Evolutionary conservation across 2,113 vertebrate species (phyloP).

Genomic region (Oceanodroma tethys): DNA sequence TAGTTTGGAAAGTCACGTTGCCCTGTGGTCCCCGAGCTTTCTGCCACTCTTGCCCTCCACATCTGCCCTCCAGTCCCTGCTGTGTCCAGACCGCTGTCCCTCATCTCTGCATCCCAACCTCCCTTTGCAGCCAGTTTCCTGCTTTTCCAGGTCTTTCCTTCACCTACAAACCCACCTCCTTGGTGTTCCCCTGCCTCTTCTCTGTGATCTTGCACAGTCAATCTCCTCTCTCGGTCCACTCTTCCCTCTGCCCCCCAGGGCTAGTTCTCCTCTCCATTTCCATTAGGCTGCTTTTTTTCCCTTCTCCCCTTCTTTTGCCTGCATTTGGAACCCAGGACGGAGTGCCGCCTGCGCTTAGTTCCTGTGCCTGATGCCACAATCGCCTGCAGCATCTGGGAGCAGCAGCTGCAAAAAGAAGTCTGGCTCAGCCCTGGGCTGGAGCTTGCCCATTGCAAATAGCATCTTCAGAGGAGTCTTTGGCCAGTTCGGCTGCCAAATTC

Average conservation of each 20-base stretch:
- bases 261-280: neutral
- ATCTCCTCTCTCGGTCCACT: accelerated
- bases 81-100: neutral
- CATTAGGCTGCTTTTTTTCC: neutral
- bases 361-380: neutral
- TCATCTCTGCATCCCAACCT: neutral
- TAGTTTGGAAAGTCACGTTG: neutral
- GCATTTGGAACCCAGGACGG: neutral
- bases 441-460: neutral
- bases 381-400: neutral
- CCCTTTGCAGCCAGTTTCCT: neutral
- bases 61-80: neutral
- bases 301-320: neutral
- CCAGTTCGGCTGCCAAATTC: neutral
- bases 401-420: neutral
- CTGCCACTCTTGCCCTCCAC: neutral
- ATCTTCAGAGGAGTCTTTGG: neutral
- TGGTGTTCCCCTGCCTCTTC: neutral
- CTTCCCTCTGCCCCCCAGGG: neutral
- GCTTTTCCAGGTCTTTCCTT: neutral
- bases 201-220: neutral
- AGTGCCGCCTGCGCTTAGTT: neutral
- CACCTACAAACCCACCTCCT: neutral
- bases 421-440: neutral
- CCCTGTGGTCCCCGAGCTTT: neutral